Conservation (phyloP, 1,140 invertebrate genomes). For the Aphelenchoides fujianensis region DNA sequence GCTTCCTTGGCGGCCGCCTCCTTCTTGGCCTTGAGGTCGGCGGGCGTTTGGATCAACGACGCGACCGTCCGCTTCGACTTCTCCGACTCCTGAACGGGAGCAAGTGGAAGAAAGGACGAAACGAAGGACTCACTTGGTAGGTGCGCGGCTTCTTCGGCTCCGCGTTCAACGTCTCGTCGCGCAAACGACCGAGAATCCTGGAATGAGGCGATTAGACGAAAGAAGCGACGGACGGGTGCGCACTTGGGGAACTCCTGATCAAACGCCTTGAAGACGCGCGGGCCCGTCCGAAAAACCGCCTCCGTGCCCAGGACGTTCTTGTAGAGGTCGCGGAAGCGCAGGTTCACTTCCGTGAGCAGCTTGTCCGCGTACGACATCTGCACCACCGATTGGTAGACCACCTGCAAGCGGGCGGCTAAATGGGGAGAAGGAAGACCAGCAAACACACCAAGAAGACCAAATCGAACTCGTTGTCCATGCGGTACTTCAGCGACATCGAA, state of each 20-base stretch:
- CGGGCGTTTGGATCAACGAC: slow-evolving; percentile 87
- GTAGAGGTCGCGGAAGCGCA: slow-evolving; percentile 91
- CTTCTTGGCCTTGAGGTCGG: slow-evolving; percentile 66
- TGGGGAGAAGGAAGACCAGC: background rate
- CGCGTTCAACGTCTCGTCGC: slow-evolving; percentile 16
- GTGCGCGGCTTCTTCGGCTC: slow-evolving; percentile 46
- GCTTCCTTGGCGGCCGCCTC: slow-evolving; percentile 62
- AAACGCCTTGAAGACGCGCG: slow-evolving; percentile 71
- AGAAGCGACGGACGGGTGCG: background rate
- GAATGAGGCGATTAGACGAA: slow-evolving; percentile 6
- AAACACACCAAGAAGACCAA: slow-evolving; percentile 81
- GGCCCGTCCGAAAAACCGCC: slow-evolving; percentile 71
- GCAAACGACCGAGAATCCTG: slow-evolving; percentile 36
- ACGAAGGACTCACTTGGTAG: too few relatives aligned
- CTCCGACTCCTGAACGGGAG: too few relatives aligned
- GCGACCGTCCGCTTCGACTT: slow-evolving; percentile 98
- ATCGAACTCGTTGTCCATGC: slow-evolving; percentile 98
- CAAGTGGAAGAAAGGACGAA: too few relatives aligned
- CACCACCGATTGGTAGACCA: slow-evolving; percentile 94
- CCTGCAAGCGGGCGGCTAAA: slow-evolving; percentile 67
- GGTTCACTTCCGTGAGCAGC: slow-evolving; percentile 88
- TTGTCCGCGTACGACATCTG: slow-evolving; percentile 95
- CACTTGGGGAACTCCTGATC: slow-evolving; percentile 68
- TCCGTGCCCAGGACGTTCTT: slow-evolving; percentile 74
- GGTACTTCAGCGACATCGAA: slow-evolving; percentile 84